Evolutionary conservation across 2,888 invertebrate species (phyloP), one percentile per base, ranked within the genome.

Genomic region (Trichacis sp.): DNA sequence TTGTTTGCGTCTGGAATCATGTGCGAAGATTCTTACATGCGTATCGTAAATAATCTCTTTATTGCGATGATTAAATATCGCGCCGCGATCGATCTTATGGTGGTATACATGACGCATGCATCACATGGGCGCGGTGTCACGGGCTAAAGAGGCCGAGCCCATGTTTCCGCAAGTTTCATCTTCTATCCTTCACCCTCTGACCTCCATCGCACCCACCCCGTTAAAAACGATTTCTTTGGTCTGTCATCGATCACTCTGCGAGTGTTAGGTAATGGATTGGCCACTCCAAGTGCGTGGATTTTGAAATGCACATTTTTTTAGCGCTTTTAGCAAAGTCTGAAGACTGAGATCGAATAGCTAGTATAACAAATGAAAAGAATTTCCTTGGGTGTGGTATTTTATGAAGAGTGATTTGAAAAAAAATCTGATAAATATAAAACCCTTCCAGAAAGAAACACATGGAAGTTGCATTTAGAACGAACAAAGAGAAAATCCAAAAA

Each of bases 121-220:
- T 46, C 30, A 14, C 15, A 75, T 81, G 80, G 83, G 84, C 74
- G 83, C 76, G 79, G 77, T 79, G 81, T 82, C 82, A 84, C 78
- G 82, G 80, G 73, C 79, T 74, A 73, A 71, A 77, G 78, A 73
- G 73, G 83, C 83, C 84, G 72, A 78, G 77, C 83, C 82, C 78
- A 73, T 72, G 75, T 77, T 80, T 80, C 80, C 80, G 81, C 75
- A 76, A 70, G 73, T 71, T 69, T 73, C 74, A 69, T 78, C 77
- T 77, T 75, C 74, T 71, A 75, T 73, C 78, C 76, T 77, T 77
- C 76, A 68, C 67, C 65, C 61, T 69, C 66, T 67, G 66, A 69
- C 64, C 67, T 72, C 69, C 64, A 62, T 67, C 54, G 46, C 59
- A 66, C 69, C 69, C 60, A 64, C 56, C 64, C 69, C 64, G 66